Evolutionary conservation across 2,888 invertebrate species (phyloP).

Genomic region (Colostygia pectinataria): DNA sequence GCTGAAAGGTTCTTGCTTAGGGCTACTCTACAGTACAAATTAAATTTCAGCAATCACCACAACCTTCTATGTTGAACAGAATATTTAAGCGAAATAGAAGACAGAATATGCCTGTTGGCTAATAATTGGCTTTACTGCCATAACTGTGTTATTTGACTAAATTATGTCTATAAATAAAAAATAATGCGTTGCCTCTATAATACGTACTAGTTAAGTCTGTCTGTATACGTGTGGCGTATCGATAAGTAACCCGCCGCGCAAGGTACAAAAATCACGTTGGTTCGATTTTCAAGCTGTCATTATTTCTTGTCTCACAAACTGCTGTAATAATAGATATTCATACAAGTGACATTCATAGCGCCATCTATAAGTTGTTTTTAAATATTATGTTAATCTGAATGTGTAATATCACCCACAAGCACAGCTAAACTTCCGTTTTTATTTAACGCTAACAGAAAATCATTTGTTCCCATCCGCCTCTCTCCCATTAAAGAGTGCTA

Average conservation of each 20-base stretch:
- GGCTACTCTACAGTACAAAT: slow-evolving; percentile 26
- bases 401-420: slow-evolving; percentile 10
- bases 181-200: too few species aligned
- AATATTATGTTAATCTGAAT: slow-evolving; percentile 9
- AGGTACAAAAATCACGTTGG: background rate
- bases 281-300: background rate
- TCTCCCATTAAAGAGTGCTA: slow-evolving; percentile 17
- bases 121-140: too few species aligned
- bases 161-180: too few species aligned
- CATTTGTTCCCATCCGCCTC: slow-evolving; percentile 22
- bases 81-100: too few species aligned
- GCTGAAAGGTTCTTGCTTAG: slow-evolving; percentile 51
- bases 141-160: too few species aligned
- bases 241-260: too few species aligned
- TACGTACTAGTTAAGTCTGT: too few species aligned
- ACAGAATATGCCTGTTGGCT: too few species aligned
- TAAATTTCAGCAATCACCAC: slow-evolving; percentile 19
- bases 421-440: slow-evolving; percentile 12
- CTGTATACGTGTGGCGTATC: too few species aligned
- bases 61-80: background rate
- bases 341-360: too few species aligned
- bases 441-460: slow-evolving; percentile 9
- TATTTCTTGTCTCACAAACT: too few species aligned
- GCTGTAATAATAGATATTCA: too few species aligned
- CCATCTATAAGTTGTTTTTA: background rate